These are phyloP conservation scores for Diogma glabrata DNA, from an alignment of 2,888 invertebrate species.

Conservation along the genomic window DNA sequence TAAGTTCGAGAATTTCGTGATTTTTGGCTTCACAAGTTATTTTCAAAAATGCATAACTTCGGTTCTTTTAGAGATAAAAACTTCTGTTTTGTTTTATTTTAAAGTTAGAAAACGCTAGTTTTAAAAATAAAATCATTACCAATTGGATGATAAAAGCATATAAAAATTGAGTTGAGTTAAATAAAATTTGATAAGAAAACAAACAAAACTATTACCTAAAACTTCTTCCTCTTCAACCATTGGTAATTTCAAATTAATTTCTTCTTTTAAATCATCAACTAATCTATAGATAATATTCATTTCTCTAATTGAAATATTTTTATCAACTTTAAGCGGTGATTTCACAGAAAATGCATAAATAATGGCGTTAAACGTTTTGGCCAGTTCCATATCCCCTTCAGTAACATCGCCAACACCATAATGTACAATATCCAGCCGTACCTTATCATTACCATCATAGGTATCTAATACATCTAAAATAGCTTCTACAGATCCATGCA, in stretches of 20 bases:
- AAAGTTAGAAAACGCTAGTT: too few relatives aligned
- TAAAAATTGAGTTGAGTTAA: too few relatives aligned
- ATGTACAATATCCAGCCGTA: constrained; percentile 73
- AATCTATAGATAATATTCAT: constrained; percentile 90
- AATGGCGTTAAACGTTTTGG: constrained; percentile 60
- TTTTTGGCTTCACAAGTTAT: too few relatives aligned
- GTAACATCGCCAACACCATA: constrained; percentile 83
- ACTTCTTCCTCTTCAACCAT: constrained; percentile 60
- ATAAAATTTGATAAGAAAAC: neutral
- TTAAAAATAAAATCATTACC: too few relatives aligned
- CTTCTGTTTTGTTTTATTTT: too few relatives aligned
- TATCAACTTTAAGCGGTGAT: constrained; percentile 28
- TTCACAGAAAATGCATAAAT: constrained; percentile 85
- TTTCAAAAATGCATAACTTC: too few relatives aligned
- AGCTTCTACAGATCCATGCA: constrained; percentile 93
- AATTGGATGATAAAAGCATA: too few relatives aligned
- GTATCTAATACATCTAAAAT: constrained; percentile 82
- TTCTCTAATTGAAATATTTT: constrained; percentile 47
- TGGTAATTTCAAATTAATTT: constrained; percentile 64
- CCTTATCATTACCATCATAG: constrained; percentile 60
- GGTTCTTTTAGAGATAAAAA: too few relatives aligned
- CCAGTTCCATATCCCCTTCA: constrained; percentile 72
- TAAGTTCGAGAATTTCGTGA: too few relatives aligned
- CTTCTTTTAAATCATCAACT: constrained; percentile 75
- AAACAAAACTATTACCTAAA: constrained; percentile 41